A percentile compares a stretch with the other conserved stretches of the same genome.
Conservation (phyloP, 35 echinoderm and acorn worm species). For the Hemicentrotus pulcherrimus region DNA sequence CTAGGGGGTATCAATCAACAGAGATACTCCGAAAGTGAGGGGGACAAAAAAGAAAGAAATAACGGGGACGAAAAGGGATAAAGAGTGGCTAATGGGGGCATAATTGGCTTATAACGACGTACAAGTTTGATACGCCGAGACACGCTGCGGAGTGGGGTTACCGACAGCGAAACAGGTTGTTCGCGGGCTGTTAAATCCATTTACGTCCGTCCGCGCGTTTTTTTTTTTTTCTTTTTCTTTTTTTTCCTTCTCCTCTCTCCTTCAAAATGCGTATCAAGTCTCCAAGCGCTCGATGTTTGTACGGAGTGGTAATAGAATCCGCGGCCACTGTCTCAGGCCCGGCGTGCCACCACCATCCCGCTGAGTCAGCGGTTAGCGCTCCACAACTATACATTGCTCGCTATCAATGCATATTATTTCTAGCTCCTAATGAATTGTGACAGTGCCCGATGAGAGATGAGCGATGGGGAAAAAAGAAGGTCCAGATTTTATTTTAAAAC, state of each 20-base stretch:
- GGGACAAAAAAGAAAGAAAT: background rate
- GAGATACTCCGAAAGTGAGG: background rate
- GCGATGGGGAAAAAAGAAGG: background rate
- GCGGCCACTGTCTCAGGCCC: background rate
- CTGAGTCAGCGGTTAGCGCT: background rate
- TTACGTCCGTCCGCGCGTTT: background rate
- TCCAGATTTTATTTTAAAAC: background rate
- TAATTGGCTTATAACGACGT: constrained; percentile 41
- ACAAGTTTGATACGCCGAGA: background rate
- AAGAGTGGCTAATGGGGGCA: background rate
- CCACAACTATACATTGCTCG: background rate
- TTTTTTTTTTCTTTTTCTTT: no score
- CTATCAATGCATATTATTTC: background rate
- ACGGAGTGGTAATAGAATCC: constrained; percentile 25
- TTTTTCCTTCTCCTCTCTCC: no score
- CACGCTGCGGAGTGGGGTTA: background rate
- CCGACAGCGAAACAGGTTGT: background rate
- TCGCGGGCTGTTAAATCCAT: background rate
- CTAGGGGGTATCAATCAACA: background rate
- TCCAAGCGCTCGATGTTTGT: background rate
- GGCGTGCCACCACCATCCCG: background rate
- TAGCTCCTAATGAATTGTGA: constrained; percentile 7
- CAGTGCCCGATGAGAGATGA: background rate
- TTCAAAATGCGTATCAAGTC: no score
- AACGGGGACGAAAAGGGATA: background rate